Base-by-base conservation (phyloP, 2,113 vertebrate genomes). In the Burhinus bistriatus region DNA sequence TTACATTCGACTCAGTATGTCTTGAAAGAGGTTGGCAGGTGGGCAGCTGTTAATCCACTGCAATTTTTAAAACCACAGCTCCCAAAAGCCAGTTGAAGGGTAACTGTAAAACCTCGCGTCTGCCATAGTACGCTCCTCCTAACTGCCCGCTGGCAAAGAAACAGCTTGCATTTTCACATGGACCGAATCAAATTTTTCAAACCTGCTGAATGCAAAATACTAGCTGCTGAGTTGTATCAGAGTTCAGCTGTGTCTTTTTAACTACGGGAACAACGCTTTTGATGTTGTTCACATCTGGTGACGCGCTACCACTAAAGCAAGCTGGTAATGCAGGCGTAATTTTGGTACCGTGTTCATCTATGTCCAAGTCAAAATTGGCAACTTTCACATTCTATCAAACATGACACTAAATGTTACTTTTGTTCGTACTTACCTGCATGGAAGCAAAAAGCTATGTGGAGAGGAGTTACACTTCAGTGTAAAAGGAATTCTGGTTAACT, bases 181-280 rank as follows among this genome's bases (percentile, higher is more conserved):
- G 47, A n/a, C 40, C 4, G 30, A 62, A 42, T 14, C n/a, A 36
- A 12, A 23, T 3, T 13, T 57, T 69, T 14, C 62, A 42, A 49
- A 49, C 26, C 51, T 7, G 3, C 27, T 7, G 18, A 54, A 21
- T 4, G 7, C 27, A 55, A 30, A 49, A 14, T 5, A 23, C 5
- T 2, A 12, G 18, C 44, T 29, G 57, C 42, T 42, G 77, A 1
- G 9, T 6, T 34, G 29, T 7, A 5, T 9, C 51, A n/a, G 29
- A 9, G 17, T 34, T 17, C 70, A 29, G 26, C 4, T 7, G 8
- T 4, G 21, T 44, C 57, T 34, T 16, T 25, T 9, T 14, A 54
- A 11, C 5, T 1, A 12, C 0, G 1, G 45, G 26, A 42, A 19
- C 30, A 36, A 11, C 0, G 2, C 49, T 58, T 20, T 3, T 20